A percentile compares a stretch with the other conserved stretches of the same genome.
These are phyloP conservation scores for Brassicogethes aeneus DNA, from an alignment of 2,888 invertebrate genomes.

Conservation along the genomic window DNA sequence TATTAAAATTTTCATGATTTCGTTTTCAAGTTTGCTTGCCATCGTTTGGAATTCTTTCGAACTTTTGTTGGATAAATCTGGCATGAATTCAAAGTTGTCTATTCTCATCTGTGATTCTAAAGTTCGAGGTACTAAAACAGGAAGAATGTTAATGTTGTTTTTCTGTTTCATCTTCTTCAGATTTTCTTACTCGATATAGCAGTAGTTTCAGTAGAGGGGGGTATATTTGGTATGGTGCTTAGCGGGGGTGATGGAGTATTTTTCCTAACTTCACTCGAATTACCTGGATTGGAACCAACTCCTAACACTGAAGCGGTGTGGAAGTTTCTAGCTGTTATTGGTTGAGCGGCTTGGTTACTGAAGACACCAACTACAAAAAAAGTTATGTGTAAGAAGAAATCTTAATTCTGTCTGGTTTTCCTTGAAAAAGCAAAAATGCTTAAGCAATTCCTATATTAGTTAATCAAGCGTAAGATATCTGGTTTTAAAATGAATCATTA, in stretches of 20 bases:
- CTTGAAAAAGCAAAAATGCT: not conserved
- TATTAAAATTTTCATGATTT: conserved; percentile 51
- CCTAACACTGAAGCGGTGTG: conserved; percentile 43
- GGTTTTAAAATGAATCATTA: not conserved
- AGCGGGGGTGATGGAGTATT: conserved; percentile 34
- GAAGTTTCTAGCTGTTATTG: conserved; percentile 52
- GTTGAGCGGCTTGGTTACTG: conserved; percentile 54
- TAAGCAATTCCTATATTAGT: not conserved
- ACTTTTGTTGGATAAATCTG: conserved; percentile 50
- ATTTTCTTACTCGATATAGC: no score
- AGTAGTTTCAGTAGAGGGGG: conserved; percentile 45
- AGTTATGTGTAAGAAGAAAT: not conserved
- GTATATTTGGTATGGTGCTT: conserved; percentile 29
- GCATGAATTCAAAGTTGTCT: conserved; percentile 55
- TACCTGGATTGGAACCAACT: conserved; percentile 14
- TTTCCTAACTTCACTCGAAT: conserved; percentile 9
- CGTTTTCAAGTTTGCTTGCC: conserved; percentile 48
- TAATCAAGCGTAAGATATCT: not conserved
- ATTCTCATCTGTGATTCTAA: conserved; percentile 60
- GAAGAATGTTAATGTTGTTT: conserved; percentile 4
- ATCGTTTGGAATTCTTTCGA: conserved; percentile 55
- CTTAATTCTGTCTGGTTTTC: not conserved
- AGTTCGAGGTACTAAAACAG: conserved; percentile 54
- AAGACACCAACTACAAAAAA: conserved; percentile 58
- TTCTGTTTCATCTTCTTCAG: no score